Conservation (phyloP, 1,140 invertebrate genomes). For the Euwallacea fornicatus region DNA sequence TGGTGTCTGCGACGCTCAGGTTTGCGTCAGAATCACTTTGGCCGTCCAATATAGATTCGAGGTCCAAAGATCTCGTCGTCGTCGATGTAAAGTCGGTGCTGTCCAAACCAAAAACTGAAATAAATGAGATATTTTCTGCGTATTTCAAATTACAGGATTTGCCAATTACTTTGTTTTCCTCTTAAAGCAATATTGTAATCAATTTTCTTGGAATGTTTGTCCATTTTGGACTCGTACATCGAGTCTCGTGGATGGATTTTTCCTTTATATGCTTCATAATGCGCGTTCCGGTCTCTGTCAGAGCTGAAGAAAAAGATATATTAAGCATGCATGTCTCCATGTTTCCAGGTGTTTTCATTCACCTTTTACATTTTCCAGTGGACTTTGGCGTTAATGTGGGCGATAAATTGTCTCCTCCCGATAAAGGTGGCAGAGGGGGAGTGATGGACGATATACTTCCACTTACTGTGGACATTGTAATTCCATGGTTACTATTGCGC, state of each 20-base stretch:
- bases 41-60: conserved; percentile 79
- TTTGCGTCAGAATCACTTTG: conserved; percentile 71
- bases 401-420: conserved; percentile 59
- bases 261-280: conserved; percentile 41
- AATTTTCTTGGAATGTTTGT: conserved; percentile 45
- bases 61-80: conserved; percentile 71
- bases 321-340: neutral
- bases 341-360: neutral
- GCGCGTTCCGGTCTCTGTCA: neutral
- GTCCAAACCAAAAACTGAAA: conserved; percentile 69
- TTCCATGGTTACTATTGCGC: conserved; percentile 55
- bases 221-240: conserved; percentile 33
- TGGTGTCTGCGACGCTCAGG: conserved; percentile 74
- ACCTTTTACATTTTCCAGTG: conserved; percentile 57
- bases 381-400: conserved; percentile 55
- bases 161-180: conserved; percentile 51
- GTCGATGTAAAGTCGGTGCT: conserved; percentile 76
- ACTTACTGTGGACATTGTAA: conserved; percentile 60
- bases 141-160: neutral
- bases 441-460: conserved; percentile 72
- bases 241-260: conserved; percentile 47
- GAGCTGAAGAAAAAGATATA: conserved; percentile 40
- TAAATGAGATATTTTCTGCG: conserved; percentile 37
- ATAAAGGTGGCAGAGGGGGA: conserved; percentile 74
- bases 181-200: conserved; percentile 48